Percentiles rank a stretch among this genome's conserved stretches.
Evolutionary conservation across 2,888 invertebrate species (phyloP).

Genomic region (Plebejus anna): DNA sequence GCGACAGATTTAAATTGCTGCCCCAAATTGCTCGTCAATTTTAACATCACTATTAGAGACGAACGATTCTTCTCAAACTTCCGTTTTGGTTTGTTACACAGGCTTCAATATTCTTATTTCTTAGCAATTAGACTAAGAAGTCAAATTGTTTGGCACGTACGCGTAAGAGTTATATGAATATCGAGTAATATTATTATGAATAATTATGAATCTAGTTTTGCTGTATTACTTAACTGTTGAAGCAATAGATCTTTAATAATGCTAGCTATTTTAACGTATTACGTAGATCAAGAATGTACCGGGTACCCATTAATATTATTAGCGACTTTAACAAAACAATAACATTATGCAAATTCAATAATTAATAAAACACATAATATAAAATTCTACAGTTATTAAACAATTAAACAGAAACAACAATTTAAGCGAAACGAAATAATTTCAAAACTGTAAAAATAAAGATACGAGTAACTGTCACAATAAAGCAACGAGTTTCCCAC

Average conservation of each 20-base stretch:
- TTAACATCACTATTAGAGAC: constrained; percentile 37
- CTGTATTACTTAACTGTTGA: background rate
- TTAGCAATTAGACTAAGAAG: too few relatives aligned
- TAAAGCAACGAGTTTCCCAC: constrained; percentile 16
- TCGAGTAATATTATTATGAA: too few relatives aligned
- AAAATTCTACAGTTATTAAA: background rate
- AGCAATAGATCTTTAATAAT: background rate
- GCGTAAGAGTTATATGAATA: too few relatives aligned
- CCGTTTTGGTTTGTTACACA: background rate
- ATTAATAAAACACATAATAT: background rate
- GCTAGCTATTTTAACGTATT: background rate
- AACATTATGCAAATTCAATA: too few relatives aligned
- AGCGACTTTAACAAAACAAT: too few relatives aligned
- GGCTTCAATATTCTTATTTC: background rate
- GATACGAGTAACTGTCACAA: background rate
- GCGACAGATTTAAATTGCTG: constrained; percentile 63
- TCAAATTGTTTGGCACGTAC: too few relatives aligned
- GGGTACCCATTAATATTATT: background rate
- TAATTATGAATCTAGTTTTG: too few relatives aligned
- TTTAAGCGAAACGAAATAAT: background rate
- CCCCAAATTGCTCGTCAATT: constrained; percentile 49
- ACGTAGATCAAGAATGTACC: background rate
- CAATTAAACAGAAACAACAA: background rate
- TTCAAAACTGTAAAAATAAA: constrained; percentile 15
- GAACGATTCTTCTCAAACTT: background rate